phyloP scores from a whole-genome alignment of 1,140 invertebrate genomes.

The Nephila pilipes region DNA sequence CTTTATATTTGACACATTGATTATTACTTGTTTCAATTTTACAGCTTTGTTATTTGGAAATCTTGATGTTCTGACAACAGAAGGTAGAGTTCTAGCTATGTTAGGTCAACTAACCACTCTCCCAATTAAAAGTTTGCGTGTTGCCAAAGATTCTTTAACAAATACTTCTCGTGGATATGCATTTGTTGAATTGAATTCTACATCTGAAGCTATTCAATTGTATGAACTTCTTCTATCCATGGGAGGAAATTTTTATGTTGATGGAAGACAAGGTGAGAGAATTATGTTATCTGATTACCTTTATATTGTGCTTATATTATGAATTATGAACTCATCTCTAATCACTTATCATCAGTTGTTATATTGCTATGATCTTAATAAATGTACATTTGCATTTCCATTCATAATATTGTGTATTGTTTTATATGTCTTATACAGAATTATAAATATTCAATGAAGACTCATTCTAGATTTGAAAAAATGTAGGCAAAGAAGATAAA shows the following conservation, averaged over 20 bases:
- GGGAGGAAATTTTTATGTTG: slow-evolving; percentile 77
- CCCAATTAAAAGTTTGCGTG: slow-evolving; percentile 89
- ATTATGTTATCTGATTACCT: background rate
- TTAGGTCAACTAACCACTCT: slow-evolving; percentile 84
- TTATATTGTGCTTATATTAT: too few species aligned
- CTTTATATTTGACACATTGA: background rate
- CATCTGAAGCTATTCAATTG: slow-evolving; percentile 86
- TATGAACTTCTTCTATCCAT: slow-evolving; percentile 85
- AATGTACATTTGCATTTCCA: too few species aligned
- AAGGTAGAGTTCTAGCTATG: slow-evolving; percentile 89
- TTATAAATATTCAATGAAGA: too few species aligned
- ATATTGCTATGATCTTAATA: too few species aligned
- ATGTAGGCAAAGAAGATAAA: too few species aligned
- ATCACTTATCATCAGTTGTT: too few species aligned
- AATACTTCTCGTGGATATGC: slow-evolving; percentile 91
- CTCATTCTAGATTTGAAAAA: too few species aligned
- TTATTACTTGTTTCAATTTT: background rate
- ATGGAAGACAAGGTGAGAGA: slow-evolving; percentile 75
- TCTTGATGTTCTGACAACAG: slow-evolving; percentile 91
- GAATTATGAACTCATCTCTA: too few species aligned
- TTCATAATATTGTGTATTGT: too few species aligned
- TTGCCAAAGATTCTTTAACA: slow-evolving; percentile 90
- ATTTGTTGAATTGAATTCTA: slow-evolving; percentile 88
- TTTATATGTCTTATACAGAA: too few species aligned
- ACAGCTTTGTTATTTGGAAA: slow-evolving; percentile 90